Evolutionary conservation across 2,113 vertebrate genomes (phyloP).

Genomic region (Xenopus tropicalis): DNA sequence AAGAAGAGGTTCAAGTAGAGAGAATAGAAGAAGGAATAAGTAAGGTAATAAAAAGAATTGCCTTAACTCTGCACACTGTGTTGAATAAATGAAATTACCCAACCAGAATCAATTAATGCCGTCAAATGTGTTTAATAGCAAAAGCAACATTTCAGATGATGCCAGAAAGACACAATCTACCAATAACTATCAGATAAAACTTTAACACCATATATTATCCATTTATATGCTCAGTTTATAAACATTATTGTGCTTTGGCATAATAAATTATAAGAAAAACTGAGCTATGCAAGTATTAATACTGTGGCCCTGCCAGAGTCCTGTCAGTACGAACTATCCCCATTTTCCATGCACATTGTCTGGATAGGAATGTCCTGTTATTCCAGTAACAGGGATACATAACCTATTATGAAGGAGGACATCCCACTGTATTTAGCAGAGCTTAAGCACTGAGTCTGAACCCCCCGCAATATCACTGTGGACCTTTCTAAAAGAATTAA

Average conservation of each 20-base stretch:
- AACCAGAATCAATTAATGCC: neutral
- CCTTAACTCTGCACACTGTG: too few species aligned
- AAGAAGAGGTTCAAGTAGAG: too few species aligned
- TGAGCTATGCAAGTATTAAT: constrained; percentile 20
- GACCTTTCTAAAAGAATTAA: constrained; percentile 93
- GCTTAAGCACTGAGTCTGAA: constrained; percentile 72
- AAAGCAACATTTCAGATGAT: neutral
- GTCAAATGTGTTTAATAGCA: neutral
- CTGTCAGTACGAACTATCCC: neutral
- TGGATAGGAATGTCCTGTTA: constrained; percentile 5
- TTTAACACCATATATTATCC: neutral
- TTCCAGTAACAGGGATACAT: constrained; percentile 18
- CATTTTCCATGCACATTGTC: neutral
- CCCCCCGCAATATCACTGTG: constrained; percentile 90
- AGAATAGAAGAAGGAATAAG: too few species aligned
- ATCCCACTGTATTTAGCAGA: constrained; percentile 68
- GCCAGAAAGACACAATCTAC: neutral
- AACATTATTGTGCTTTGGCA: constrained; percentile 14
- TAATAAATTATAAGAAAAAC: constrained; percentile 20
- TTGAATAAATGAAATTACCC: neutral
- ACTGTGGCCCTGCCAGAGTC: constrained; percentile 13
- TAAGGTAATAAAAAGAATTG: too few species aligned
- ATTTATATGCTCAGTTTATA: neutral
- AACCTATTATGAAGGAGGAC: neutral
- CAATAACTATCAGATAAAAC: neutral